These are phyloP conservation scores for Lasioglossum villosulum DNA, from an alignment of 2,888 invertebrate genomes.

Conservation along the genomic window DNA sequence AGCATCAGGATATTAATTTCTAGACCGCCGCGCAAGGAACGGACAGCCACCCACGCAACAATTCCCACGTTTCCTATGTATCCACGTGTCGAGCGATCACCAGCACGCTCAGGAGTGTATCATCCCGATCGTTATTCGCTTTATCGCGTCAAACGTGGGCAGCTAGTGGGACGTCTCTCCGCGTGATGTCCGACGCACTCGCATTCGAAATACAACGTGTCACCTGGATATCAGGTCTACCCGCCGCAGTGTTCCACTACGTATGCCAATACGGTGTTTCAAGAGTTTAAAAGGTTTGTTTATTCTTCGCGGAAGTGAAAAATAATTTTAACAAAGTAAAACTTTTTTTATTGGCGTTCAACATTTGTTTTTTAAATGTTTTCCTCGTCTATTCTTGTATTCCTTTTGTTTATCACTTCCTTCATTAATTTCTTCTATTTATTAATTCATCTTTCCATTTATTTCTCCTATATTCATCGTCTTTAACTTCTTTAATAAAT, in stretches of 20 bases:
- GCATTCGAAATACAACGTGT: background rate
- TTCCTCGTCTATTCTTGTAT: too few relatives aligned
- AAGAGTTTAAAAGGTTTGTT: too few relatives aligned
- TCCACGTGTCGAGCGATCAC: background rate
- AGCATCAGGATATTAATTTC: background rate
- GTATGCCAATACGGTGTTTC: background rate
- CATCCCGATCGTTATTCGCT: conserved; percentile 4
- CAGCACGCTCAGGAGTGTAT: background rate
- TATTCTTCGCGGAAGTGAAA: too few relatives aligned
- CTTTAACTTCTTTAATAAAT: too few relatives aligned
- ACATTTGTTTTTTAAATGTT: too few relatives aligned
- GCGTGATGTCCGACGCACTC: background rate
- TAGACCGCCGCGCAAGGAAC: background rate
- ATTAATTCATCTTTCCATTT: too few relatives aligned
- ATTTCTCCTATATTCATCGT: too few relatives aligned
- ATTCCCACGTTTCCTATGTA: background rate
- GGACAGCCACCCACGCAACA: background rate
- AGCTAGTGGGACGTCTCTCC: background rate
- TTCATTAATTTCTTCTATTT: too few relatives aligned
- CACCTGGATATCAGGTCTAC: background rate
- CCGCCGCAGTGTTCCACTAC: background rate
- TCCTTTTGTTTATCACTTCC: too few relatives aligned
- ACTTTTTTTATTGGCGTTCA: too few relatives aligned
- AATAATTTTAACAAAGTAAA: too few relatives aligned
- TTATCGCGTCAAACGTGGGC: background rate